These are phyloP conservation scores for Psilopsiagon aymara DNA, from an alignment of 2,113 vertebrate genomes.

Conservation along the genomic window DNA sequence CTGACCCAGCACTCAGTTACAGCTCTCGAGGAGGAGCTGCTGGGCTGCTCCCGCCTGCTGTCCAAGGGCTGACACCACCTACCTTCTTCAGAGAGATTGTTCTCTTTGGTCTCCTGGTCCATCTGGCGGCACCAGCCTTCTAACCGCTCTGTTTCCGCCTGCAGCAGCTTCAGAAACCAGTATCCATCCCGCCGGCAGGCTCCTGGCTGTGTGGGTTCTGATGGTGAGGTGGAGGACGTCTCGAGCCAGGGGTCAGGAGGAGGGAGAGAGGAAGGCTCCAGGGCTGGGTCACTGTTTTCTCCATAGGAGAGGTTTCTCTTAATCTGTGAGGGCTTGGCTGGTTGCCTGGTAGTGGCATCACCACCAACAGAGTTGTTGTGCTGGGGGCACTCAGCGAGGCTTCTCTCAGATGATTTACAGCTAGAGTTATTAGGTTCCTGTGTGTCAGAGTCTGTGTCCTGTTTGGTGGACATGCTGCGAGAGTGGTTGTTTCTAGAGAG, in stretches of 20 bases:
- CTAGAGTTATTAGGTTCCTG: constrained; percentile 85
- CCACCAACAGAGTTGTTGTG: constrained; percentile 84
- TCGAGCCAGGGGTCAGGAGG: constrained; percentile 98
- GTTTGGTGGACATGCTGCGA: constrained; percentile 94
- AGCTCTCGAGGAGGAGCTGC: not conserved
- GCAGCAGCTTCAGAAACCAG: constrained; percentile 98
- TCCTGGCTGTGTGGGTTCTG: constrained; percentile 74
- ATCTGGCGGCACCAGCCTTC: constrained; percentile 99
- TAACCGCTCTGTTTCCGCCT: constrained; percentile 94
- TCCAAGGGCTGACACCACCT: not conserved
- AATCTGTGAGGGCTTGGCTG: constrained; percentile 91
- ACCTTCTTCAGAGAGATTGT: constrained; percentile 97
- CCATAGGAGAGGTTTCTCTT: constrained; percentile 96
- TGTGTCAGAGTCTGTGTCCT: constrained; percentile 92
- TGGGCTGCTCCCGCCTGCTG: not conserved
- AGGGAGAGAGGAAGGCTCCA: constrained; percentile 94
- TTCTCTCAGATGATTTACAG: constrained; percentile 87
- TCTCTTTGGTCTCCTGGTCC: constrained; percentile 98
- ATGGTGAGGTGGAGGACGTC: constrained; percentile 81
- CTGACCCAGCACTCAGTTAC: too few species aligned
- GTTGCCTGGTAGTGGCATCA: constrained; percentile 81
- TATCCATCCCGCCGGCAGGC: constrained; percentile 93
- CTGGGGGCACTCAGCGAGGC: constrained; percentile 87
- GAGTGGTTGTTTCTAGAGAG: constrained; percentile 86
- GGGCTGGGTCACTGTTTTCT: constrained; percentile 92